Base-by-base conservation (phyloP, 2,888 invertebrate genomes). In the Empis livida region DNA sequence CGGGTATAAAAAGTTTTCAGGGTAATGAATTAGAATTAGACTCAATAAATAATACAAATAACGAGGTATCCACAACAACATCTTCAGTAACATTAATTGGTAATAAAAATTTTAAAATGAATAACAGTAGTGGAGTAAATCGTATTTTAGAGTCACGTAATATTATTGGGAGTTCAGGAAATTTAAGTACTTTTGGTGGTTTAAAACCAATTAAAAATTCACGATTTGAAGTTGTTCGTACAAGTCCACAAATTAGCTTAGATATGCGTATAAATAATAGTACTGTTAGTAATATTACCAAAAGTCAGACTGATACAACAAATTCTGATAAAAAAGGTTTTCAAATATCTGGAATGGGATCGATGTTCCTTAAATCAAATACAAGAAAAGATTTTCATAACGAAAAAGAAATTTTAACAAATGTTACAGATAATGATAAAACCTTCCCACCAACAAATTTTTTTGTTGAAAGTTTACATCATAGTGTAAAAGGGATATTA, bases 341-440 rank as follows among this genome's bases (percentile, higher is more conserved):
- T 27, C 70, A 72, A 11, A 61, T 77, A 32, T 68, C 73, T 41
- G 77, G 78, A 67, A 68, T 64, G 45, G 81, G 81, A 2, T 68
- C 76, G 5, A 78, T 79, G 73, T 81, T 80, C 56, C 65, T 81
- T 9, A 81, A 80, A 59, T 72, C 74, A 2, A 73, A 74, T 41
- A 64, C 64, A 11, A 66, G 62, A 52, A 48, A 49, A 27, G 49
- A 37, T n/a, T n/a, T 49, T 2, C 51, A 50, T 15, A 27, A 49
- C 10, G 38, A 47, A 9, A 51, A 27, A 9, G 38, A 47, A 15
- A 31, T 40, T 8, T 47, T 50, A 14, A 11, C 48, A 62, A 60
- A 51, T 49, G 52, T 54, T 54, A 41, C 65, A 56, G 52, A 56
- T 51, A 44, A 56, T 55, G n/a, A 50, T 49, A 17, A 59, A 55